These are phyloP conservation scores for Galagoides demidoff DNA, from an alignment of 2,797 vertebrate genomes.

Conservation along the genomic window DNA sequence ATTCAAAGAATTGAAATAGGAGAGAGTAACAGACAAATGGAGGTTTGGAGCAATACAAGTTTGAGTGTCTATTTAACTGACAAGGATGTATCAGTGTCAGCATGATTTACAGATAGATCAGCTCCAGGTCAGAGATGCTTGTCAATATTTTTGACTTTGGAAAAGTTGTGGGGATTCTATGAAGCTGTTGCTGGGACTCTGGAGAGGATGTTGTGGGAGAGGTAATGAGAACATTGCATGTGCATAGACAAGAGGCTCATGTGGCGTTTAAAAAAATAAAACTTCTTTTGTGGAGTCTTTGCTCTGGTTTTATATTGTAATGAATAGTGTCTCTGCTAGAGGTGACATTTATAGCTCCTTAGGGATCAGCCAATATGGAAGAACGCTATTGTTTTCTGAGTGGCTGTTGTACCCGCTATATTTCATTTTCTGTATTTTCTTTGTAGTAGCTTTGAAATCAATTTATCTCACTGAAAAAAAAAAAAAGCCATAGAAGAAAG, in stretches of 20 bases:
- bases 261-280: conserved; percentile 72
- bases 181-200: not conserved
- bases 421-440: conserved; percentile 71
- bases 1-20: not conserved
- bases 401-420: conserved; percentile 42
- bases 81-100: not conserved
- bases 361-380: conserved; percentile 61
- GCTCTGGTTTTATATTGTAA: conserved; percentile 69
- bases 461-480: conserved; percentile 73
- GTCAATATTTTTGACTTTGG: conserved; percentile 59
- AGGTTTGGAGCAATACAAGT: conserved; percentile 36
- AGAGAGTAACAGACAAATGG: not conserved
- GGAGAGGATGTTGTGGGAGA: not conserved
- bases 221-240: not conserved
- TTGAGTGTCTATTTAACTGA: not conserved
- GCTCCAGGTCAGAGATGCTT: conserved; percentile 44
- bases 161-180: conserved; percentile 1
- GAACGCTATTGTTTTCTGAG: conserved; percentile 73
- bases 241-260: conserved; percentile 40
- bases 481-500: conserved; percentile 54
- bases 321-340: conserved; percentile 76
- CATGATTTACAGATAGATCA: conserved; percentile 17
- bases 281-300: conserved; percentile 47
- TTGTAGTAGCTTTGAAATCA: conserved; percentile 71
- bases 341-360: conserved; percentile 78